Evolutionary conservation across 2,797 vertebrate genomes (phyloP).

Genomic region (Iguana delicatissima): DNA sequence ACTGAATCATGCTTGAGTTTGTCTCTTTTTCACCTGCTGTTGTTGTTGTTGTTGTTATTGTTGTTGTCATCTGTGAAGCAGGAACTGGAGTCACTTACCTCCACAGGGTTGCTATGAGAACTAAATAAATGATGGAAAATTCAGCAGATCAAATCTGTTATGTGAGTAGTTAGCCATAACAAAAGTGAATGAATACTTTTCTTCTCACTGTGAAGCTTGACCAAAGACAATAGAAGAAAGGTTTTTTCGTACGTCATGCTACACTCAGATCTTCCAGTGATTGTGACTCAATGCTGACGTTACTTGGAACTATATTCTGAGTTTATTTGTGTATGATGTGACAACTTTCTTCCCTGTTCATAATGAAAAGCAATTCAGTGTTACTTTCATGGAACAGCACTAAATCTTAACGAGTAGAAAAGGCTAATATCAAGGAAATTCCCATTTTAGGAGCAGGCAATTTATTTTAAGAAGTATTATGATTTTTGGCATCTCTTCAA

Average conservation of each 20-base stretch:
- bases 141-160: background rate
- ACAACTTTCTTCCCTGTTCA: slow-evolving; percentile 17
- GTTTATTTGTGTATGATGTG: background rate
- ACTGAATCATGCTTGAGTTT: background rate
- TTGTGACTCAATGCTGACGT: slow-evolving; percentile 33
- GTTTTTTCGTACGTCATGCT: background rate
- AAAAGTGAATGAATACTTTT: background rate
- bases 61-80: background rate
- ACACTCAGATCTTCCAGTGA: slow-evolving; percentile 30
- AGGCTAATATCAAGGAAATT: slow-evolving; percentile 36
- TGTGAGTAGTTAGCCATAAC: background rate
- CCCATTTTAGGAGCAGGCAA: background rate
- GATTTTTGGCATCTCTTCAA: background rate
- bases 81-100: background rate
- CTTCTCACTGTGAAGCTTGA: background rate
- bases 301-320: slow-evolving; percentile 12
- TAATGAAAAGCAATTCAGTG: slow-evolving; percentile 34
- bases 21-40: background rate
- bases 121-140: slow-evolving; percentile 3
- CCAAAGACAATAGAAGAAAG: slow-evolving; percentile 22
- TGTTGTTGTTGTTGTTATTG: background rate
- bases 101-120: slow-evolving; percentile 1
- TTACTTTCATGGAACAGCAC: slow-evolving; percentile 38
- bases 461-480: slow-evolving; percentile 5
- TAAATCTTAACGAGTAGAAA: background rate